Percentiles rank a stretch among this genome's conserved stretches.
Conservation (phyloP, 2,113 vertebrate genomes). For the Rhabdornis inornatus region DNA sequence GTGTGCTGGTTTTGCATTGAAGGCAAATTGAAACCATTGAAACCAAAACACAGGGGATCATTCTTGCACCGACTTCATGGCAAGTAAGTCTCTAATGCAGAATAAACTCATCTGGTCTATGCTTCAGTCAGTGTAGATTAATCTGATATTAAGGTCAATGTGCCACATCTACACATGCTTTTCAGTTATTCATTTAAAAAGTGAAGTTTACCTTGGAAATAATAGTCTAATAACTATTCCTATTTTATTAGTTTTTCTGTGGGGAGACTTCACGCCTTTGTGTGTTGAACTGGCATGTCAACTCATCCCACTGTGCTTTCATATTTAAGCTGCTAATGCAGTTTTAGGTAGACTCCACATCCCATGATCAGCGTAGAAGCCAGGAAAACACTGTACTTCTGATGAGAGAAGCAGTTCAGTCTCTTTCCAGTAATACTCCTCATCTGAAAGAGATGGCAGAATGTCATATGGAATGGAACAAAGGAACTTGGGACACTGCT, state of each 20-base stretch:
- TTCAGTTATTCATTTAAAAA: neutral
- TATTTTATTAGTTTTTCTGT: neutral
- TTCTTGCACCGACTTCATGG: neutral
- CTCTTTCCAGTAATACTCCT: neutral
- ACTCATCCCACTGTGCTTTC: neutral
- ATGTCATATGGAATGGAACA: neutral
- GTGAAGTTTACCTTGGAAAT: neutral
- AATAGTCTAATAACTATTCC: neutral
- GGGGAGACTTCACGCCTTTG: neutral
- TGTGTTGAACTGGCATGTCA: neutral
- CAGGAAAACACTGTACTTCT: neutral
- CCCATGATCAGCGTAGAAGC: rapidly evolving
- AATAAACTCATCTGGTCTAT: neutral
- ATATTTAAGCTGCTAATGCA: neutral
- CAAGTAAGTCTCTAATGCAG: neutral
- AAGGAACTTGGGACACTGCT: neutral
- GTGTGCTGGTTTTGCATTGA: too few species aligned
- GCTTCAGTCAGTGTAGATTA: neutral
- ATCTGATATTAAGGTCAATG: neutral
- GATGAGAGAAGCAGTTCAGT: neutral
- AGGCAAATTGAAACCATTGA: too few species aligned
- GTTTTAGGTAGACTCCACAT: neutral
- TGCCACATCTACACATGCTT: neutral
- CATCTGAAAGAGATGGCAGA: neutral
- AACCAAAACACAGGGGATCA: neutral